phyloP scores from a whole-genome alignment of 35 echinoderm and acorn worm genomes.

The Amphiura filiformis region DNA sequence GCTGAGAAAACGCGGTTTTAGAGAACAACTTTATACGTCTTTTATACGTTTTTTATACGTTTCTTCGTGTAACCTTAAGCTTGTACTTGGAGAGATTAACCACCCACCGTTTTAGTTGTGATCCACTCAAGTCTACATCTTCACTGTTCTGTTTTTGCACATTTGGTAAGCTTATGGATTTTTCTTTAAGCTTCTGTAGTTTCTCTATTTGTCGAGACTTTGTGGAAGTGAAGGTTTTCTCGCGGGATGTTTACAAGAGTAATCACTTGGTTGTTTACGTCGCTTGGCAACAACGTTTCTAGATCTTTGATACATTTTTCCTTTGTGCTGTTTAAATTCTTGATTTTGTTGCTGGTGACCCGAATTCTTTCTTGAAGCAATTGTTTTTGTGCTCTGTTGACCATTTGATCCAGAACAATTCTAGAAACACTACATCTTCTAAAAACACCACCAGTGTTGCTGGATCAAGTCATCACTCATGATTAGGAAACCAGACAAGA shows the following conservation, averaged over 20 bases:
- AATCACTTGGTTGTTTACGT: background rate
- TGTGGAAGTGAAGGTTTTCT: background rate
- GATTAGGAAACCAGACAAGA: no score
- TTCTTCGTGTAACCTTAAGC: no score
- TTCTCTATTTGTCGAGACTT: background rate
- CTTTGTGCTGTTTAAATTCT: background rate
- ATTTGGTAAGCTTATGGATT: background rate
- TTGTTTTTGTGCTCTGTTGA: slow-evolving; percentile 6
- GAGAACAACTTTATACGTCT: no score
- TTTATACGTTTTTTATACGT: no score
- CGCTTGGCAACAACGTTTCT: background rate
- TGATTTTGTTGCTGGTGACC: background rate
- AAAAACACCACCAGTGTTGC: no score
- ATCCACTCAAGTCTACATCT: background rate
- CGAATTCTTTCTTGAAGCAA: background rate
- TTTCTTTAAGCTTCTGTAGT: background rate
- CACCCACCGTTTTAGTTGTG: background rate
- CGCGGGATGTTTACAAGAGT: background rate
- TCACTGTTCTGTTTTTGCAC: background rate
- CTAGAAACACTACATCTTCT: no score
- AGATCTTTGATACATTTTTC: background rate
- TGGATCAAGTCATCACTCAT: no score
- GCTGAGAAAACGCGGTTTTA: no score
- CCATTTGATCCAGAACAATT: no score
- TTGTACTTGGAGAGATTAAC: no score